These are phyloP conservation scores for Rhingia campestris DNA, from an alignment of 2,888 invertebrate species.

Conservation along the genomic window DNA sequence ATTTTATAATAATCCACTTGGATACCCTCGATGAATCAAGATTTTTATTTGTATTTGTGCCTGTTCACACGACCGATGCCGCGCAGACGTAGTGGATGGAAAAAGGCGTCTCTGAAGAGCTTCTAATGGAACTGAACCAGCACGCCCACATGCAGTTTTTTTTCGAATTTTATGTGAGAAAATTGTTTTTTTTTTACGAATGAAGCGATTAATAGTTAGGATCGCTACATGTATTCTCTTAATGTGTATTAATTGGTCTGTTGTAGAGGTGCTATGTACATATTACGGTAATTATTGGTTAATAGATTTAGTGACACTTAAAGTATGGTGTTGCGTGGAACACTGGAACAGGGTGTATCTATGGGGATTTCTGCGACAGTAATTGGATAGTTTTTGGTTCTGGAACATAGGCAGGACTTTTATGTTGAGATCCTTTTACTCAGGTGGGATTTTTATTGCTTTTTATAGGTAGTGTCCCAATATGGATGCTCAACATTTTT, in stretches of 20 bases:
- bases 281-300: neutral
- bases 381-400: too few species aligned
- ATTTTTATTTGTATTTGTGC: conserved; percentile 1
- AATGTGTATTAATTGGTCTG: neutral
- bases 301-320: neutral
- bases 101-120: conserved; percentile 3
- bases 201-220: neutral
- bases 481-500: too few species aligned
- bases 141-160: neutral
- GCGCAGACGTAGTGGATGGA: neutral
- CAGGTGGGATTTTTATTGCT: too few species aligned
- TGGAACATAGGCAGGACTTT: too few species aligned
- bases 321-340: too few species aligned
- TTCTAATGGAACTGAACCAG: neutral
- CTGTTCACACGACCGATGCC: neutral
- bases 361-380: too few species aligned
- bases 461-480: too few species aligned
- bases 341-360: too few species aligned
- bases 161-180: neutral
- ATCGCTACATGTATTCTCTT: neutral
- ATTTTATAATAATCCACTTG: conserved; percentile 34
- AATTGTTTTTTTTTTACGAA: neutral
- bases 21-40: neutral
- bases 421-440: too few species aligned
- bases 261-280: neutral